Evolutionary conservation across 2,888 invertebrate genomes (phyloP).

Genomic region (Gonocerus acuteangulatus): DNA sequence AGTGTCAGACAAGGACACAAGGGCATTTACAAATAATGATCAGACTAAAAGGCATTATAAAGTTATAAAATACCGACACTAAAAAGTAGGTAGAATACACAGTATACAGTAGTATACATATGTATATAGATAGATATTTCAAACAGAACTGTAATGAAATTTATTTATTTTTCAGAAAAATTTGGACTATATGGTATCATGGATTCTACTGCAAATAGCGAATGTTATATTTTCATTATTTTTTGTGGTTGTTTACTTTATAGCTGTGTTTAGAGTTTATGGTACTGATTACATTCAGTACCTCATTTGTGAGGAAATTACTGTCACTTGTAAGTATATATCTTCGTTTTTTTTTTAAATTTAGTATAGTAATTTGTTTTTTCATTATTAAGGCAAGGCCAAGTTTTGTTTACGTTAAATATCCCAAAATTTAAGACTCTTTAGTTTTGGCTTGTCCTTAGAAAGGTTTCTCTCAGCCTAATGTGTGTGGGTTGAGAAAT

Average conservation of each 20-base stretch:
- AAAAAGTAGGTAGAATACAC: too few species aligned
- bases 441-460: too few species aligned
- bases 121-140: too few species aligned
- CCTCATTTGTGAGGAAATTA: constrained; percentile 11
- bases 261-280: constrained; percentile 3
- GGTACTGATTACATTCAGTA: not conserved
- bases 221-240: not conserved
- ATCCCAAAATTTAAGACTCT: not conserved
- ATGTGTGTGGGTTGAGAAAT: too few species aligned
- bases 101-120: too few species aligned
- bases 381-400: not conserved
- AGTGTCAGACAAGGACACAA: too few species aligned
- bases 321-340: constrained; percentile 11
- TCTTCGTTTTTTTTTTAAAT: not conserved
- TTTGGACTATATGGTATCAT: constrained; percentile 5
- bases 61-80: too few species aligned
- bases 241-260: constrained; percentile 7
- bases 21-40: too few species aligned
- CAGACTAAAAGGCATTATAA: too few species aligned
- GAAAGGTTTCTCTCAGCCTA: too few species aligned
- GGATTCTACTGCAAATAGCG: constrained; percentile 5
- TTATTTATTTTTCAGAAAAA: constrained; percentile 16
- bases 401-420: not conserved
- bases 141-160: too few species aligned
- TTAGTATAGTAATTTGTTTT: not conserved